Evolutionary conservation across 2,113 vertebrate genomes (phyloP).

Genomic region (Zosterops borbonicus): DNA sequence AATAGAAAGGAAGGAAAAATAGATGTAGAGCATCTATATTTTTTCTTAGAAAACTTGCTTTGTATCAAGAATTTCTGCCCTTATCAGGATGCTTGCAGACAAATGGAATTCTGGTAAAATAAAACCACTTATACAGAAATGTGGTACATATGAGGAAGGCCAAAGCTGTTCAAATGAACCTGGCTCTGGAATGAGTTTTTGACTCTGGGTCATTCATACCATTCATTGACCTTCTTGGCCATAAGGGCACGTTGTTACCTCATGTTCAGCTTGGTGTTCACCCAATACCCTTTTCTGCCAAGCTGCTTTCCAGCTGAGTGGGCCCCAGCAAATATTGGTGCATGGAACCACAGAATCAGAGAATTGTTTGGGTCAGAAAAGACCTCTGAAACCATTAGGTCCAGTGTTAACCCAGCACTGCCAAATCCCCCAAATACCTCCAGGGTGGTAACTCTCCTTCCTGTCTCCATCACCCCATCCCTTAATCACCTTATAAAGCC

Average conservation of each 20-base stretch:
- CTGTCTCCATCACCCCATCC: neutral
- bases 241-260: neutral
- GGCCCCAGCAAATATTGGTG: neutral
- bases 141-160: neutral
- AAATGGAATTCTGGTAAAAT: neutral
- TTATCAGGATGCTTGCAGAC: neutral
- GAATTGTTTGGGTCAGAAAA: neutral
- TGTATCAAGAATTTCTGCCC: neutral
- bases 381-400: neutral
- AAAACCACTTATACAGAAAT: neutral
- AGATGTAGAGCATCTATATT: neutral
- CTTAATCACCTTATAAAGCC: neutral
- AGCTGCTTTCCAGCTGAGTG: neutral
- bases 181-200: neutral
- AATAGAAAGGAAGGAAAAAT: neutral
- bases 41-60: neutral
- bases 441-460: neutral
- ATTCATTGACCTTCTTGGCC: neutral
- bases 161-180: neutral
- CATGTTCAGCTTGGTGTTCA: neutral
- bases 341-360: neutral
- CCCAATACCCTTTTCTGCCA: neutral
- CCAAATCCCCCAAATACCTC: neutral
- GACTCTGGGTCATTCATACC: neutral
- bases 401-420: neutral